These are phyloP conservation scores for Heliconius nattereri DNA, from an alignment of 1,140 invertebrate genomes.

Conservation along the genomic window DNA sequence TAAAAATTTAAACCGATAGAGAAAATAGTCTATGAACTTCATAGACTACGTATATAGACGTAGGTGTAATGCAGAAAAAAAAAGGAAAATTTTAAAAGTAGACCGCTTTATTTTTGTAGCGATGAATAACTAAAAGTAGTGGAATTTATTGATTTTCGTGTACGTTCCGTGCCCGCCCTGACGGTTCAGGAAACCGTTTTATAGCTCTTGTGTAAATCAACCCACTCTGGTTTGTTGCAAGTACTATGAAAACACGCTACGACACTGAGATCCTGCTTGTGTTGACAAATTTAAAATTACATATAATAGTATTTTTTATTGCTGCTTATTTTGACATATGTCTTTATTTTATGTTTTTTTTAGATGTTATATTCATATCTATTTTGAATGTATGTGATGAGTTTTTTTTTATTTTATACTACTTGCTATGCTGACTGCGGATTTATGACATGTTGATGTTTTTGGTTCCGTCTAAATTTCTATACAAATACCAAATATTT, in stretches of 20 bases:
- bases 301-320: background rate
- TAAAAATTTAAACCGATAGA: no score
- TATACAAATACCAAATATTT: no score
- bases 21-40: no score
- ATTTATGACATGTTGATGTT: no score
- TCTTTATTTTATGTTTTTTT: background rate
- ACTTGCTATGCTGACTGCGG: no score
- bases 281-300: conserved; percentile 14
- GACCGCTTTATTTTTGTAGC: background rate
- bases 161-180: conserved; percentile 1
- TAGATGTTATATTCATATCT: background rate
- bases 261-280: background rate
- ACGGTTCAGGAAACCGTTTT: conserved; percentile 25
- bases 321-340: background rate
- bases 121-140: conserved; percentile 5
- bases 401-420: background rate
- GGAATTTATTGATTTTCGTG: conserved; percentile 27
- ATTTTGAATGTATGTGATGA: background rate
- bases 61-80: background rate
- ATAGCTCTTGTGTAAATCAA: conserved; percentile 17
- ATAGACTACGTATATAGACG: no score
- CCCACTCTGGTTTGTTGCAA: conserved; percentile 6
- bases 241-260: background rate
- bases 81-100: background rate
- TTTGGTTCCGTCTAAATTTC: no score